Evolutionary conservation across 2,888 invertebrate genomes (phyloP).

Genomic region (Dryadula phaetusa): DNA sequence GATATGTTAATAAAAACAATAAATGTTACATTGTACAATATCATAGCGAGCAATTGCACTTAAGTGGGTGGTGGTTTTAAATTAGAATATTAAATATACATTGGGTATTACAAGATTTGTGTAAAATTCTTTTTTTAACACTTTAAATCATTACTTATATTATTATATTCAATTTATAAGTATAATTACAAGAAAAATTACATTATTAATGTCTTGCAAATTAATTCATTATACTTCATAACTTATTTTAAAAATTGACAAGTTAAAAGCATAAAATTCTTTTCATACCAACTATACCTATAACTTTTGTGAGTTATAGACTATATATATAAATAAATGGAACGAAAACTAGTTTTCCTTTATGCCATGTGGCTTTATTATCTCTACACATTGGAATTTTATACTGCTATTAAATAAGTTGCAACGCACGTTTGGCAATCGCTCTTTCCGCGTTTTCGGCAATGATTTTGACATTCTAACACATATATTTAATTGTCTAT

Average conservation of each 20-base stretch:
- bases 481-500: constrained; percentile 39
- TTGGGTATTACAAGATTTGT: neutral
- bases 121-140: neutral
- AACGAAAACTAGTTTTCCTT: constrained; percentile 37
- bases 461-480: constrained; percentile 43
- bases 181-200: neutral
- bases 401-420: constrained; percentile 43
- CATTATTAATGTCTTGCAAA: neutral
- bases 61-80: neutral
- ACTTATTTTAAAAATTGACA: neutral
- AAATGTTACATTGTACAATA: constrained; percentile 18
- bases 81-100: constrained; percentile 7
- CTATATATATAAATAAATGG: constrained; percentile 18
- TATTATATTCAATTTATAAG: too few species aligned
- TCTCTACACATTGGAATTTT: constrained; percentile 44
- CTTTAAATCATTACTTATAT: too few species aligned
- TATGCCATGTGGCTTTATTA: constrained; percentile 39
- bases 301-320: constrained; percentile 1
- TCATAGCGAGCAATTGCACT: constrained; percentile 4
- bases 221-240: neutral
- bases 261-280: neutral
- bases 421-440: constrained; percentile 42
- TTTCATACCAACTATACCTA: neutral
- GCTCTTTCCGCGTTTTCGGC: constrained; percentile 45
- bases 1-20: constrained; percentile 35